A percentile compares a stretch with the other conserved stretches of the same genome.
phyloP scores from a whole-genome alignment of 2,113 vertebrate species.

The Setophaga coronata region DNA sequence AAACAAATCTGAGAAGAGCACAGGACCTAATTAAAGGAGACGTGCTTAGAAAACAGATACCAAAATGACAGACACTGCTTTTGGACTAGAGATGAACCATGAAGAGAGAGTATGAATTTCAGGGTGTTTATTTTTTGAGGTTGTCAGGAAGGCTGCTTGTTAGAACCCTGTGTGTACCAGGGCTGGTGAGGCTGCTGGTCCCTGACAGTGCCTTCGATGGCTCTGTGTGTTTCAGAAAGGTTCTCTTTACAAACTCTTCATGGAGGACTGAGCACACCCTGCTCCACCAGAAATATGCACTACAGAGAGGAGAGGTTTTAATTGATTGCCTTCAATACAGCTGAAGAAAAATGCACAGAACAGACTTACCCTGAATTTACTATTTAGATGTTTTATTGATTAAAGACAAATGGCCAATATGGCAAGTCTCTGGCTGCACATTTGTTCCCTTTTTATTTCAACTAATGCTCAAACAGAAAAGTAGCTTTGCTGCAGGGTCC shows the following conservation, averaged over 20 bases:
- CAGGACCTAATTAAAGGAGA: slow-evolving; percentile 57
- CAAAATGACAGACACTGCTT: background rate
- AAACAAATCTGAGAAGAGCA: slow-evolving; percentile 38
- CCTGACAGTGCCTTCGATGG: background rate
- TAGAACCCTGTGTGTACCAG: background rate
- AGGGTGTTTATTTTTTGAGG: background rate
- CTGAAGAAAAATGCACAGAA: background rate
- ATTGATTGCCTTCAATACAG: background rate
- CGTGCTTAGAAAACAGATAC: slow-evolving; percentile 45
- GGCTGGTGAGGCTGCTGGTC: background rate
- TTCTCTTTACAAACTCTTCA: background rate
- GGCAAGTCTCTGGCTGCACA: background rate
- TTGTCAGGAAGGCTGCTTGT: background rate
- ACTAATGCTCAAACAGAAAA: background rate
- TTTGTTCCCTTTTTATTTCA: background rate
- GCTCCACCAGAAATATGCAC: background rate
- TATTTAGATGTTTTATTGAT: background rate
- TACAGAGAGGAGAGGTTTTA: background rate
- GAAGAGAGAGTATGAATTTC: background rate
- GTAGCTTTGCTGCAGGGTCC: background rate
- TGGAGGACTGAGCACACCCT: background rate
- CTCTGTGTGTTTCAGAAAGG: background rate
- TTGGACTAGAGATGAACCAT: background rate
- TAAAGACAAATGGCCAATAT: background rate
- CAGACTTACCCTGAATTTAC: background rate